These are phyloP conservation scores for Ptychoptera albimana DNA, from an alignment of 2,888 invertebrate genomes.

Conservation along the genomic window DNA sequence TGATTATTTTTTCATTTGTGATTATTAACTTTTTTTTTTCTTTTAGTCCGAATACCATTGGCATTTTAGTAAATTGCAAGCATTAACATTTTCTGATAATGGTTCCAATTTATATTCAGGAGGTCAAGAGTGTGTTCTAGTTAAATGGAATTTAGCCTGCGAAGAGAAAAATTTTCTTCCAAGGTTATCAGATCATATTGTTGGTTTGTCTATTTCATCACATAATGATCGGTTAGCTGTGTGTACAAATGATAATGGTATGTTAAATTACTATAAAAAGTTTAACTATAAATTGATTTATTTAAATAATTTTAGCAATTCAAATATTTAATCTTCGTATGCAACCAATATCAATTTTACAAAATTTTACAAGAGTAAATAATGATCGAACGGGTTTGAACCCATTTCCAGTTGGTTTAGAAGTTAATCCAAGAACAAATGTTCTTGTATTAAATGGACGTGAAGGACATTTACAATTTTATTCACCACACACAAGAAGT, in stretches of 20 bases:
- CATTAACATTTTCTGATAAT: constrained; percentile 44
- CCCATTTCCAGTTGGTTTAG: constrained; percentile 27
- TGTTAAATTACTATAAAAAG: constrained; percentile 1
- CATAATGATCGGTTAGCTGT: constrained; percentile 48
- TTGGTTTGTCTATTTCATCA: constrained; percentile 41
- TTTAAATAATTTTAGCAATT: constrained; percentile 23
- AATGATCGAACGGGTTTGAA: constrained; percentile 30
- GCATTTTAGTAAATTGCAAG: constrained; percentile 55
- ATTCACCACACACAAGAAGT: constrained; percentile 42
- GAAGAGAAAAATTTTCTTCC: constrained; percentile 43
- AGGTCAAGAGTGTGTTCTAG: constrained; percentile 61
- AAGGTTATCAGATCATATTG: constrained; percentile 49
- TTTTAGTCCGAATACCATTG: constrained; percentile 47
- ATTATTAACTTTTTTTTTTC: constrained; percentile 16
- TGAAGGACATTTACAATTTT: constrained; percentile 61
- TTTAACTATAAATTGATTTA: background rate
- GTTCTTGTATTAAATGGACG: constrained; percentile 54
- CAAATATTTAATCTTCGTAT: constrained; percentile 38
- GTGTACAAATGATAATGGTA: constrained; percentile 52
- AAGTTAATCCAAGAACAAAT: constrained; percentile 45
- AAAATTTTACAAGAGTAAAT: constrained; percentile 48
- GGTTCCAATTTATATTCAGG: constrained; percentile 59
- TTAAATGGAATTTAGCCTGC: constrained; percentile 50
- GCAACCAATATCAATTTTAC: constrained; percentile 39
- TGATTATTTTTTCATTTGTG: no score